These are phyloP conservation scores for Caenorhabditis macrosperma DNA, from an alignment of 2,888 invertebrate species.

Conservation along the genomic window DNA sequence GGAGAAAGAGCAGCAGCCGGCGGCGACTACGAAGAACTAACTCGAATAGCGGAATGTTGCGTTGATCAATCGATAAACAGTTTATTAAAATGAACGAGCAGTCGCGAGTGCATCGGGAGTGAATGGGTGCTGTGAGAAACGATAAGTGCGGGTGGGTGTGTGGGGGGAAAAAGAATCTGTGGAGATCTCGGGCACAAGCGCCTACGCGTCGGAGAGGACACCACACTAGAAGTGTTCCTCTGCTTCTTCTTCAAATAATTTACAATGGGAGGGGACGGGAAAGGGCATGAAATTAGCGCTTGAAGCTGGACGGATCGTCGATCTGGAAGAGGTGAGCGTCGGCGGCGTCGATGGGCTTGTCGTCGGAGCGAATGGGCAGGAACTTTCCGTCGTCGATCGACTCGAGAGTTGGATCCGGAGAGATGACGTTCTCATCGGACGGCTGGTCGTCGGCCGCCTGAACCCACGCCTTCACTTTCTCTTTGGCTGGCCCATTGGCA, in stretches of 20 bases:
- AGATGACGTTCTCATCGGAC: constrained; percentile 36
- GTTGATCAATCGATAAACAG: not conserved
- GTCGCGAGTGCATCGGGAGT: constrained; percentile 19
- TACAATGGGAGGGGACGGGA: constrained; percentile 7
- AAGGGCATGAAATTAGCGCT: constrained; percentile 27
- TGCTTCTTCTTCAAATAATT: constrained; percentile 33
- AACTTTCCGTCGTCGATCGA: constrained; percentile 58
- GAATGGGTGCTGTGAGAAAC: not conserved
- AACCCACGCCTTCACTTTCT: constrained; percentile 21
- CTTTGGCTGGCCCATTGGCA: constrained; percentile 1
- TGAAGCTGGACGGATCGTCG: constrained; percentile 64
- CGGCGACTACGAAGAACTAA: not conserved
- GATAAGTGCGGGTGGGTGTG: constrained; percentile 1
- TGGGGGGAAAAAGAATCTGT: constrained; percentile 13
- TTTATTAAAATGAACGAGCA: constrained; percentile 8
- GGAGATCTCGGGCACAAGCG: constrained; percentile 20
- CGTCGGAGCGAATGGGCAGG: constrained; percentile 63
- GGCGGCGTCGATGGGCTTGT: constrained; percentile 45
- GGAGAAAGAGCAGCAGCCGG: not conserved
- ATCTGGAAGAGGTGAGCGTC: constrained; percentile 66
- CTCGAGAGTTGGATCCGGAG: constrained; percentile 49
- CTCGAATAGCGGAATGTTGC: too few species aligned
- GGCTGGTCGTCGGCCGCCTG: constrained; percentile 1
- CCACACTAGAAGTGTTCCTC: not conserved
- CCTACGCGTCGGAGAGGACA: constrained; percentile 4